A percentile compares a stretch with the other conserved stretches of the same genome.
Conservation (phyloP, 2,113 vertebrate species). For the Myotis lucifugus region DNA sequence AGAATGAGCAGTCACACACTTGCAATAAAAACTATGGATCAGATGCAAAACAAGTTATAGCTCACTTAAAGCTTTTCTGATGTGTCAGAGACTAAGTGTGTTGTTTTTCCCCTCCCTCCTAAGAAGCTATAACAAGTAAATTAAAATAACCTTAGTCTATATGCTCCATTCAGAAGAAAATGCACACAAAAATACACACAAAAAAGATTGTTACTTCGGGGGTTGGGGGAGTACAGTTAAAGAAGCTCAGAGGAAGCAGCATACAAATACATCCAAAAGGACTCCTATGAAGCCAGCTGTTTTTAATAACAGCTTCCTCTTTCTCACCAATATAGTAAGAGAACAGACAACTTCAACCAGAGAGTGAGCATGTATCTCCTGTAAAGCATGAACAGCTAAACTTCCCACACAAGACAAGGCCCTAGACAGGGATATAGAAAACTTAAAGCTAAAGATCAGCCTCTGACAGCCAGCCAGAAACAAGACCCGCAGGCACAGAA, state of each 20-base stretch:
- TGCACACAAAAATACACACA: neutral
- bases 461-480: neutral
- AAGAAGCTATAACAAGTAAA: neutral
- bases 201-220: constrained; percentile 28
- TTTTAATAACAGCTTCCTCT: constrained; percentile 36
- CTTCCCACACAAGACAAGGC: neutral
- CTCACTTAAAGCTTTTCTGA: neutral
- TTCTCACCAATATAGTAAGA: neutral
- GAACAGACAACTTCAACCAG: neutral
- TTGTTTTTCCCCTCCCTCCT: neutral
- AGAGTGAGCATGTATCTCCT: neutral
- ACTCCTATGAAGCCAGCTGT: constrained; percentile 5
- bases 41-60: neutral
- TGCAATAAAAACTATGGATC: neutral
- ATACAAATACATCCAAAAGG: neutral
- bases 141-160: neutral
- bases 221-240: neutral
- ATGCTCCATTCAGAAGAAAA: constrained; percentile 39
- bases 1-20: neutral
- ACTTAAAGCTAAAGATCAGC: neutral
- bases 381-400: neutral
- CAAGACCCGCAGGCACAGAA: neutral
- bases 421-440: neutral
- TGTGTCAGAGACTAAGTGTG: neutral
- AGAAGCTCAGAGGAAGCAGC: constrained; percentile 5